phyloP scores from a whole-genome alignment of 2,113 vertebrate species.

The Nycticryphes semicollaris region DNA sequence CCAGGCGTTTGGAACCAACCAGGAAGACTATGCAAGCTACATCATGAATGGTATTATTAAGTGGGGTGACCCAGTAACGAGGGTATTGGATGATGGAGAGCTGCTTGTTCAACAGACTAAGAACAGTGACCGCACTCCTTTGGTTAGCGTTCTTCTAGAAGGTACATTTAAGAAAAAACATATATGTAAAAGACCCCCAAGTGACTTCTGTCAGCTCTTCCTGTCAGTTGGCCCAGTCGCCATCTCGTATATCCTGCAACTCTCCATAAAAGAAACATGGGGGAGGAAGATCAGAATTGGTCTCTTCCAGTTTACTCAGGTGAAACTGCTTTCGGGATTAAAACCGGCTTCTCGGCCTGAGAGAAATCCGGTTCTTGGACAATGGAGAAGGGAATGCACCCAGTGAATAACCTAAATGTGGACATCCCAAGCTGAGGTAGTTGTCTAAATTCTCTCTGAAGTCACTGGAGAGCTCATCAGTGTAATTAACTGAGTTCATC shows the following conservation, averaged over 20 bases:
- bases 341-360: neutral
- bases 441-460: neutral
- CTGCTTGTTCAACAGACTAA: conserved; percentile 95
- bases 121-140: conserved; percentile 93
- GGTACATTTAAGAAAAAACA: conserved; percentile 61
- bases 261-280: rapidly evolving
- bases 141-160: conserved; percentile 94
- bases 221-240: neutral
- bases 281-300: neutral
- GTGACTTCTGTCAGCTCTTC: neutral
- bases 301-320: neutral
- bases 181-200: rapidly evolving
- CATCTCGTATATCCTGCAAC: neutral
- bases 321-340: neutral
- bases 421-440: neutral
- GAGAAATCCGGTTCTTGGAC: neutral
- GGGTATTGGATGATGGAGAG: conserved; percentile 88
- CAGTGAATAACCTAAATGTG: neutral
- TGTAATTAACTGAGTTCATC: neutral
- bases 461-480: neutral
- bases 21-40: conserved; percentile 95
- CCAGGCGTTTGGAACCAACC: conserved; percentile 95
- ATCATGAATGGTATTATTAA: conserved; percentile 97
- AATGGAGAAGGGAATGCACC: neutral
- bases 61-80: conserved; percentile 92